A percentile compares a stretch with the other conserved stretches of the same genome.
Conservation (phyloP, 2,888 invertebrate genomes). For the Microctonus brassicae region DNA sequence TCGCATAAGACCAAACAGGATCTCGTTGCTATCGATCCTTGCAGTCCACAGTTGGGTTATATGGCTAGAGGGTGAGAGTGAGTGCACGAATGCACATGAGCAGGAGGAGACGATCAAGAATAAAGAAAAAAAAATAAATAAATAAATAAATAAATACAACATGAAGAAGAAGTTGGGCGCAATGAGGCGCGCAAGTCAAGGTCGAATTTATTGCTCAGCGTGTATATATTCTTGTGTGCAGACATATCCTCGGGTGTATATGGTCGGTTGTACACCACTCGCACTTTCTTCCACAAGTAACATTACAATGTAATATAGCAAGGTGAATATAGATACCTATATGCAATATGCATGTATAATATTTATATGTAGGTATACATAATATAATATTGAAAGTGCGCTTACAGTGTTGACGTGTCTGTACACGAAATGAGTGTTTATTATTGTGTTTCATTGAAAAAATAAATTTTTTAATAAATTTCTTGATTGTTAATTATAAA, state of each 20-base stretch:
- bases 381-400: neutral
- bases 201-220: constrained; percentile 53
- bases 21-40: constrained; percentile 17
- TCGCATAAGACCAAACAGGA: constrained; percentile 9
- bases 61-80: neutral
- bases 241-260: constrained; percentile 37
- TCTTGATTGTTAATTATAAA: too few species aligned
- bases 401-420: neutral
- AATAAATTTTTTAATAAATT: constrained; percentile 59
- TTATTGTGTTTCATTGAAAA: too few species aligned
- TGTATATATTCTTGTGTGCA: constrained; percentile 42
- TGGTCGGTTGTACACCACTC: constrained; percentile 29
- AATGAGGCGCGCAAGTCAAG: constrained; percentile 35
- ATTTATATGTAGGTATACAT: too few species aligned
- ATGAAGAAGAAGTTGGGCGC: constrained; percentile 6
- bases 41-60: neutral
- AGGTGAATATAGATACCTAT: too few species aligned
- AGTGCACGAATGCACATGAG: neutral
- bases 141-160: neutral
- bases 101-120: neutral
- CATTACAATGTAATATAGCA: constrained; percentile 58
- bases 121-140: too few species aligned
- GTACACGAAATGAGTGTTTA: too few species aligned
- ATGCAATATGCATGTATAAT: too few species aligned
- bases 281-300: constrained; percentile 49